Evolutionary conservation across 2,888 invertebrate species (phyloP), one percentile per base, ranked within the genome.

Genomic region (Tethea ocularis): DNA sequence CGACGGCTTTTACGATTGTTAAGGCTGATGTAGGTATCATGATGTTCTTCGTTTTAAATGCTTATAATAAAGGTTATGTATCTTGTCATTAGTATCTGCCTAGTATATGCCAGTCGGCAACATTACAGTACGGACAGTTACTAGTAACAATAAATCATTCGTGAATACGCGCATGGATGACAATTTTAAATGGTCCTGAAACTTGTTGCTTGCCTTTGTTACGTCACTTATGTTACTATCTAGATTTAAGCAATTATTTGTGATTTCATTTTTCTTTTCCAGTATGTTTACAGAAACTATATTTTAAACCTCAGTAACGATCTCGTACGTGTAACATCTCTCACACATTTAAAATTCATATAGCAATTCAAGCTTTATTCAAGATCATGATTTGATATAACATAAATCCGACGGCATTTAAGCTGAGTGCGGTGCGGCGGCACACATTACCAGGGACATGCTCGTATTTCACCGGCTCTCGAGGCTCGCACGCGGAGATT

Each of bases 401-500:
- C 60, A 57, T 41, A 64, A 57, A 59, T 62, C 57, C 66, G 57
- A 66, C 59, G 67, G 71, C 72, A 75, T 75, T 67, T 72, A 67
- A 71, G 62, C 70, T 67, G 61, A 66, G 66, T 60, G 63, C 63
- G 64, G 29, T 33, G 29, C 53, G 53, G 54, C 54, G 46, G 61
- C 64, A 64, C 71, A 69, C 66, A 66, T 75, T 73, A 68, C 61
- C 69, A 61, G 63, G 67, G 75, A 54, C 33, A 54, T 33, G 54
- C 33, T 46, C 75, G 71, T 75, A 74, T 74, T 75, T 74, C 74
- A 74, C 71, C 53, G 69, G 67, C 69, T 71, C 62, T 58, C 64
- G 59, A 57, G 62, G 62, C 68, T 60, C 33, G 54, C 36, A 58
- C 62, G 62, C 66, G 52, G 73, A 67, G 75, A 74, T 75, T 74